Conservation (phyloP, 2,888 invertebrate genomes). For the Pollenia labialis region DNA sequence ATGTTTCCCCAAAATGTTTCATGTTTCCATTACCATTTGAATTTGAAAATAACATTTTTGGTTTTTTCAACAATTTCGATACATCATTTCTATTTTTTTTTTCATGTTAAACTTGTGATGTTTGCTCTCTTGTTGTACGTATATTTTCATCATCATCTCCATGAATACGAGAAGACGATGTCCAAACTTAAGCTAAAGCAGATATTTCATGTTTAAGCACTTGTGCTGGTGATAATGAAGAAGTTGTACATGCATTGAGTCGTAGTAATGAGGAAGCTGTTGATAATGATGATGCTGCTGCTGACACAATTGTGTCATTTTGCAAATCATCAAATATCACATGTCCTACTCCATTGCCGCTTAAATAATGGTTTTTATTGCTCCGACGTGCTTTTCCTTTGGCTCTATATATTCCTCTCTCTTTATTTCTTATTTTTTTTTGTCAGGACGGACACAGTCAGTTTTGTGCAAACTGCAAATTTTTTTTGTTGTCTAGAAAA, state of each 20-base stretch:
- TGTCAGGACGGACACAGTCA: too few species aligned
- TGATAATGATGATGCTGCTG: constrained; percentile 2
- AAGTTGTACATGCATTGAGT: neutral
- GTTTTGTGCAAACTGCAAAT: too few species aligned
- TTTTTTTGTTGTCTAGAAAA: too few species aligned
- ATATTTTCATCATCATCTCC: neutral
- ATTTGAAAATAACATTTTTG: neutral
- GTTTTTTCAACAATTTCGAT: too few species aligned
- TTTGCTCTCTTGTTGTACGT: neutral
- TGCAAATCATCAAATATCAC: constrained; percentile 57
- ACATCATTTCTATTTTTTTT: neutral
- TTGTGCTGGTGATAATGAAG: neutral
- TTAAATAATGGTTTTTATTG: constrained; percentile 54
- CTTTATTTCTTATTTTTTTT: too few species aligned
- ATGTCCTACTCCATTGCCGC: constrained; percentile 42
- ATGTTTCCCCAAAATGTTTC: constrained; percentile 1
- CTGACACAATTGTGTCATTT: constrained; percentile 57
- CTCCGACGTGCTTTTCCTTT: constrained; percentile 26
- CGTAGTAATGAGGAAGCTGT: neutral
- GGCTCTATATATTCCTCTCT: too few species aligned
- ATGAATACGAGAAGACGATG: neutral
- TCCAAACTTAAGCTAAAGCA: neutral
- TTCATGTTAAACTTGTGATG: neutral
- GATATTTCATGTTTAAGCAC: constrained; percentile 1
- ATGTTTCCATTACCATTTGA: neutral